Conservation (phyloP, 2,113 vertebrate species). For the Vombatus ursinus region DNA sequence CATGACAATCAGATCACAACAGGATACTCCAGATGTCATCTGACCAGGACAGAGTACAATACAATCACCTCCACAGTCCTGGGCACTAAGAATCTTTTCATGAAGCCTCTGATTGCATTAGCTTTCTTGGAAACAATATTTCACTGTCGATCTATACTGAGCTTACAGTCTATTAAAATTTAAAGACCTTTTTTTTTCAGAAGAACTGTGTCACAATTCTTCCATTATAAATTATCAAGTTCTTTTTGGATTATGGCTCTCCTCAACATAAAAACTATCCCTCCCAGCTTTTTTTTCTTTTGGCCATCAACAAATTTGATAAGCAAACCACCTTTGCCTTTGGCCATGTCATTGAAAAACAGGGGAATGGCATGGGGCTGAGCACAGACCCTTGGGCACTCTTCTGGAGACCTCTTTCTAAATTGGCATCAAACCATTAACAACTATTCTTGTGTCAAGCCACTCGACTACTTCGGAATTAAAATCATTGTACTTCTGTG, state of each 20-base stretch:
- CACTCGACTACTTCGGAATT: neutral
- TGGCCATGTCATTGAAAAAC: neutral
- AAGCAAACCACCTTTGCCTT: neutral
- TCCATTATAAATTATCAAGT: neutral
- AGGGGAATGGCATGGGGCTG: neutral
- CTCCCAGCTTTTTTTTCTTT: neutral
- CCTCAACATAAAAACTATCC: neutral
- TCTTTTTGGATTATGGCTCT: neutral
- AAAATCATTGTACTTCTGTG: neutral
- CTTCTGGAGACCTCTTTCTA: neutral
- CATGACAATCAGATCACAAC: neutral
- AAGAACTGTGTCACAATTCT: neutral
- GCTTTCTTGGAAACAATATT: neutral
- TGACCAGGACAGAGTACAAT: neutral
- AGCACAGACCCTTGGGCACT: neutral
- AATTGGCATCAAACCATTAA: neutral
- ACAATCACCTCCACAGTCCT: neutral
- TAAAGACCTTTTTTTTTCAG: neutral
- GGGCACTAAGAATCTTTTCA: neutral
- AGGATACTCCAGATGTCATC: neutral
- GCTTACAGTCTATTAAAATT: neutral
- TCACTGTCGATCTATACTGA: neutral
- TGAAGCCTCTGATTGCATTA: neutral
- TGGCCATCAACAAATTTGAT: neutral
- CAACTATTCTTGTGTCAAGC: neutral